Conservation (phyloP, 2,888 invertebrate genomes). For the Eurytoma californica region DNA sequence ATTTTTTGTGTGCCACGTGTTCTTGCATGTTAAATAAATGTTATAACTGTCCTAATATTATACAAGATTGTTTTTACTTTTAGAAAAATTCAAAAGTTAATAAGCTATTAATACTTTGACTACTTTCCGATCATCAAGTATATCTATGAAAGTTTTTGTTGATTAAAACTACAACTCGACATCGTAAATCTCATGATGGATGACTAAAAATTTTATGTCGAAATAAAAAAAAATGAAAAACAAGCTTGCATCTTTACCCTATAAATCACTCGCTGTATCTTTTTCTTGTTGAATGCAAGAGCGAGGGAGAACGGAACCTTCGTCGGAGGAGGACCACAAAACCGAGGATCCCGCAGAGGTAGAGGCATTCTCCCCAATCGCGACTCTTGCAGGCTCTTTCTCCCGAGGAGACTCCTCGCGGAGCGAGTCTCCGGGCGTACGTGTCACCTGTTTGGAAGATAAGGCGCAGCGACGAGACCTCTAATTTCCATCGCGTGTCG, state of each 20-base stretch:
- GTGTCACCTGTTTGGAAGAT: slow-evolving; percentile 59
- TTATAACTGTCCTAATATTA: too few species aligned
- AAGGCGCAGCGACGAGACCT: slow-evolving; percentile 56
- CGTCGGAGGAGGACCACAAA: slow-evolving; percentile 48
- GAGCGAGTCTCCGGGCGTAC: slow-evolving; percentile 25
- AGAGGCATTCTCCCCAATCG: slow-evolving; percentile 8
- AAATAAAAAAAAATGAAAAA: slow-evolving; percentile 26
- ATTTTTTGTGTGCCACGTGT: too few species aligned
- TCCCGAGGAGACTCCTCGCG: slow-evolving; percentile 20
- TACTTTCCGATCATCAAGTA: background rate
- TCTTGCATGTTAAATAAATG: too few species aligned
- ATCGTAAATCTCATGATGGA: slow-evolving; percentile 48
- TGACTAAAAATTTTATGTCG: slow-evolving; percentile 52
- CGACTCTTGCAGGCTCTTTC: slow-evolving; percentile 9
- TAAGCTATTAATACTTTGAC: slow-evolving; percentile 23
- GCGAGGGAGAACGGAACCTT: slow-evolving; percentile 15
- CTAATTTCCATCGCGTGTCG: slow-evolving; percentile 58
- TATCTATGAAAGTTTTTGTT: slow-evolving; percentile 16
- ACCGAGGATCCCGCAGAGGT: slow-evolving; percentile 52
- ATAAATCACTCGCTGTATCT: slow-evolving; percentile 55
- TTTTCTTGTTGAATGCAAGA: slow-evolving; percentile 43
- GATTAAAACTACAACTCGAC: slow-evolving; percentile 31
- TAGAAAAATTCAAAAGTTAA: background rate
- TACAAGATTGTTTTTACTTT: too few species aligned
- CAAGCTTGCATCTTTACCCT: slow-evolving; percentile 48